These are phyloP conservation scores for Exaiptasia diaphana DNA, from an alignment of 64 coral and sea anemone genomes.

Conservation along the genomic window DNA sequence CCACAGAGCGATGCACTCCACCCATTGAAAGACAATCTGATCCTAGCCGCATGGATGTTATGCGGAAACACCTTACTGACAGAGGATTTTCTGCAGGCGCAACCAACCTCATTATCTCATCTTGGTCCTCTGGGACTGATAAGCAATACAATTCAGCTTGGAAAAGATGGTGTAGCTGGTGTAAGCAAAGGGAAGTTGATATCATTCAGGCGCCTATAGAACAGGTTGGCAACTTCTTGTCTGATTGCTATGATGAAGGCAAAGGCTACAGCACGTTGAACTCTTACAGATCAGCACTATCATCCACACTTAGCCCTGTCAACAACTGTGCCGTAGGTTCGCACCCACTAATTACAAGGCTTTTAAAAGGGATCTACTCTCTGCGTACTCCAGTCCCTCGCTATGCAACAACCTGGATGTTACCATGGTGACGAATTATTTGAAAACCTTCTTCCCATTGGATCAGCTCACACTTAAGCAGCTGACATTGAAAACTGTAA, in stretches of 20 bases:
- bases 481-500: conserved; percentile 80
- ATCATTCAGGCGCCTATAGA: conserved; percentile 55
- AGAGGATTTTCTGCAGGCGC: conserved; percentile 56
- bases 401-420: conserved; percentile 61
- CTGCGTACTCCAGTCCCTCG: conserved; percentile 31
- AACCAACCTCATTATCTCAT: conserved; percentile 48
- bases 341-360: conserved; percentile 41
- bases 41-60: conserved; percentile 54
- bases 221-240: conserved; percentile 43
- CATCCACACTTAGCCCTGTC: conserved; percentile 30
- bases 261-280: conserved; percentile 74
- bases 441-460: conserved; percentile 68
- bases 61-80: conserved; percentile 39
- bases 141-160: conserved; percentile 72
- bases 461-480: conserved; percentile 47
- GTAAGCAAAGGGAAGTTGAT: conserved; percentile 62
- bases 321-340: conserved; percentile 43
- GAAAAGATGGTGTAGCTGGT: conserved; percentile 68
- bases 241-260: conserved; percentile 35
- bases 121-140: conserved; percentile 72
- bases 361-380: conserved; percentile 55
- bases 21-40: neutral
- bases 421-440: conserved; percentile 50
- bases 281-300: conserved; percentile 51
- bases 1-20: conserved; percentile 44